Evolutionary conservation across 2,113 vertebrate genomes (phyloP), one percentile per base, ranked within the genome.

Genomic region (Marcusenius ussheri): DNA sequence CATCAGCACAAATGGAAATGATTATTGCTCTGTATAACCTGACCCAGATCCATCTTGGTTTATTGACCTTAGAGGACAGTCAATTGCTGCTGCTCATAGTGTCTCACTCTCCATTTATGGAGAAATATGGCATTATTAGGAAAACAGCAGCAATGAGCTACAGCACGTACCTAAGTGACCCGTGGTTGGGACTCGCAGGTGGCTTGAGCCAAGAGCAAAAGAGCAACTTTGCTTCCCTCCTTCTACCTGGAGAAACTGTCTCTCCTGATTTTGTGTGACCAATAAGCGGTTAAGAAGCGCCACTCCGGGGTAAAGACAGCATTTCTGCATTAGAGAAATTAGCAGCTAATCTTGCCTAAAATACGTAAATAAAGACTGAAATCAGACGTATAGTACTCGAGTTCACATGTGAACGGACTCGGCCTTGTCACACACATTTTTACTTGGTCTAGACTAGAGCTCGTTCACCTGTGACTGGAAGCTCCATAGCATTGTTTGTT

Each of bases 1-100:
- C 83, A 47, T 86, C 83, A 49, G 83, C n/a, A 49, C 47, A 86
- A 86, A 86, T 86, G 42, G n/a, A 86, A 50, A 86, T 27, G 47
- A 47, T 86, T 86, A 86, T 86, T 86, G 83, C 21, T 17, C 3
- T 49, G 9, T 50, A 47, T 86, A 27, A 15, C n/a, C 83, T 27
- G 45, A 24, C 45, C 45, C 83, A 47, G 4, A 86, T 86, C 83
- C n/a, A 49, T 86, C 83, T 86, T 27, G 24, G 10, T 86, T 86
- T 86, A 86, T 49, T n/a, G 83, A 50, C 83, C 83, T 50, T 49
- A 50, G 46, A 6, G 24, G 47, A 86, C 21, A 49, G 83, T 86
- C 45, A 46, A 86, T 15, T 27, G 83, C 13, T 46, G 4, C 45
- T 1, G 21, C 45, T 24, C 83, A 49, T 31, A 15, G n/a, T 15